These are phyloP conservation scores for Propithecus deckenii DNA, from an alignment of 2,797 vertebrate genomes.

Conservation along the genomic window DNA sequence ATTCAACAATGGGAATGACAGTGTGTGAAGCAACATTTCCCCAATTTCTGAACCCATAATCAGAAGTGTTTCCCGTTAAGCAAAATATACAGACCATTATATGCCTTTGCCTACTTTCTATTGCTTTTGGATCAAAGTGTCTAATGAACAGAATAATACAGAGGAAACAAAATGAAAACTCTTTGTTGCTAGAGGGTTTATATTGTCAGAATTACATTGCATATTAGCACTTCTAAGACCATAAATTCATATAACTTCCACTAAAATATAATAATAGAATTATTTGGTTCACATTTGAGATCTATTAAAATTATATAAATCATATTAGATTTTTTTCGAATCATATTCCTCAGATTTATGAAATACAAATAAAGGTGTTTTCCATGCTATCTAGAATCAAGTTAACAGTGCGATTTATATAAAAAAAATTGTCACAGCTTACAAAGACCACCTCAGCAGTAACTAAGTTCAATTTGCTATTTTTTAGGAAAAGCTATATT, in stretches of 20 bases:
- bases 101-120: neutral
- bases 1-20: slow-evolving; percentile 49
- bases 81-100: slow-evolving; percentile 4
- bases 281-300: neutral
- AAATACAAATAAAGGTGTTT: slow-evolving; percentile 15
- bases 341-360: neutral
- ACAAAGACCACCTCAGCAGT: neutral
- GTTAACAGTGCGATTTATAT: slow-evolving; percentile 25
- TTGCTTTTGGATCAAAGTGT: neutral
- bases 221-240: neutral
- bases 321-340: neutral
- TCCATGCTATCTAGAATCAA: neutral
- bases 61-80: slow-evolving; percentile 41
- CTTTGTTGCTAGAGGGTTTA: neutral
- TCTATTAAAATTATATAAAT: slow-evolving; percentile 31
- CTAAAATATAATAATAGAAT: neutral
- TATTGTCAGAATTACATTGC: neutral
- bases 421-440: slow-evolving; percentile 18
- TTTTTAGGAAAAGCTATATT: slow-evolving; percentile 19
- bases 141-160: neutral
- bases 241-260: neutral
- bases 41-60: slow-evolving; percentile 54
- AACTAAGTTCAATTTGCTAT: slow-evolving; percentile 30
- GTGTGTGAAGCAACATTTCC: slow-evolving; percentile 29
- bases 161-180: neutral